Percentiles rank a stretch among this genome's conserved stretches.
Conservation (phyloP, 1,140 invertebrate species). For the Odontomachus brunneus region DNA sequence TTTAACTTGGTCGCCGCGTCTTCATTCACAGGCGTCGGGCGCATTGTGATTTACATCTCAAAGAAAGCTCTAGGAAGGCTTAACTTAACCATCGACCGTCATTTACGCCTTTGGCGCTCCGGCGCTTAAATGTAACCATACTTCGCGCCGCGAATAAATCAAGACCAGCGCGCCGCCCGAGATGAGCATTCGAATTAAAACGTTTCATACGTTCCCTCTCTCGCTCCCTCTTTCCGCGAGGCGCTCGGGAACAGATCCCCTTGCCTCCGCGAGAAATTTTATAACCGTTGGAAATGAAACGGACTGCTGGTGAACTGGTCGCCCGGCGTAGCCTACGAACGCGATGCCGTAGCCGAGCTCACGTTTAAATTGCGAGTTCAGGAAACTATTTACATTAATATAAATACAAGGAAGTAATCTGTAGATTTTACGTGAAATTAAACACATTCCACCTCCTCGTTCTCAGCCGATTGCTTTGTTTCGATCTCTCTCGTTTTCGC, state of each 20-base stretch:
- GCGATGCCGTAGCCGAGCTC: neutral
- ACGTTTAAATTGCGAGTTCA: conserved; percentile 5
- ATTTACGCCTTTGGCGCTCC: conserved; percentile 55
- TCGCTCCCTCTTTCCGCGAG: no score
- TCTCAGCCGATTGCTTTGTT: conserved; percentile 24
- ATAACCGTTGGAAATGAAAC: conserved; percentile 14
- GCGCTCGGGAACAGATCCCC: neutral
- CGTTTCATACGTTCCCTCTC: conserved; percentile 14
- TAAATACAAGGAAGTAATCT: conserved; percentile 24
- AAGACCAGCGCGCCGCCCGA: conserved; percentile 21
- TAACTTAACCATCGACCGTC: conserved; percentile 64
- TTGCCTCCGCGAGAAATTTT: conserved; percentile 8
- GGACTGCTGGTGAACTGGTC: neutral
- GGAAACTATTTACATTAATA: conserved; percentile 52
- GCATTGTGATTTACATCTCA: conserved; percentile 71
- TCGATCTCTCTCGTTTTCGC: neutral
- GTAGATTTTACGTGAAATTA: conserved; percentile 48
- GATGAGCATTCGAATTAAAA: conserved; percentile 40
- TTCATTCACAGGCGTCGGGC: conserved; percentile 60
- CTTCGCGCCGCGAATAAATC: conserved; percentile 61
- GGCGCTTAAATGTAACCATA: conserved; percentile 43
- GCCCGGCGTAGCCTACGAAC: neutral
- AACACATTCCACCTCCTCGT: conserved; percentile 37
- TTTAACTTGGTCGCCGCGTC: conserved; percentile 68
- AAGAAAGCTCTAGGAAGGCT: conserved; percentile 67